These are phyloP conservation scores for Hyppa rectilinea DNA, from an alignment of 2,888 invertebrate species.

Conservation along the genomic window DNA sequence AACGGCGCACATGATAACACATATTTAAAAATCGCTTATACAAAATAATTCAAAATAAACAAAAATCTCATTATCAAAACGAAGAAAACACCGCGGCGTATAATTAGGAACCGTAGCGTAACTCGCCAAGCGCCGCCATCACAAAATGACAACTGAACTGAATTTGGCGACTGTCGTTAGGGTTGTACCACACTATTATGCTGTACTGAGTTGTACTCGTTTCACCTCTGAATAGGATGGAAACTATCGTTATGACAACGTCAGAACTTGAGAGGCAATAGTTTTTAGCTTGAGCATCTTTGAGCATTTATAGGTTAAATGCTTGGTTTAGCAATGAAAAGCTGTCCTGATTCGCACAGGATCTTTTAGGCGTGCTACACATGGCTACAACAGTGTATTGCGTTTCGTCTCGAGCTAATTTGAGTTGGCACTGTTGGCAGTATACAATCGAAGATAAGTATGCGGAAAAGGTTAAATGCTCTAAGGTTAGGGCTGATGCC, in stretches of 20 bases:
- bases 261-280: not conserved
- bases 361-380: not conserved
- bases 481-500: too few species aligned
- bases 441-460: too few species aligned
- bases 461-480: too few species aligned
- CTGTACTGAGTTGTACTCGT: not conserved
- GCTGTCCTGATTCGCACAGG: not conserved
- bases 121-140: constrained; percentile 88
- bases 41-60: constrained; percentile 63
- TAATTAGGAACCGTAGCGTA: constrained; percentile 79
- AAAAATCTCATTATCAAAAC: constrained; percentile 72
- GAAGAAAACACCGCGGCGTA: constrained; percentile 77
- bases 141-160: constrained; percentile 79
- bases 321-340: not conserved
- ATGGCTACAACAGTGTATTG: not conserved
- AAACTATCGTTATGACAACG: not conserved
- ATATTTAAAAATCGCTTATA: constrained; percentile 52
- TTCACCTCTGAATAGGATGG: not conserved
- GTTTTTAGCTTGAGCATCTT: too few species aligned
- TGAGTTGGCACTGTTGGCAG: too few species aligned
- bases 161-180: constrained; percentile 26
- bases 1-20: constrained; percentile 72
- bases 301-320: too few species aligned
- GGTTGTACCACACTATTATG: constrained; percentile 13
- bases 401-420: too few species aligned